Conservation (phyloP, 2,797 vertebrate genomes). For the Sebastes matsubarae region DNA sequence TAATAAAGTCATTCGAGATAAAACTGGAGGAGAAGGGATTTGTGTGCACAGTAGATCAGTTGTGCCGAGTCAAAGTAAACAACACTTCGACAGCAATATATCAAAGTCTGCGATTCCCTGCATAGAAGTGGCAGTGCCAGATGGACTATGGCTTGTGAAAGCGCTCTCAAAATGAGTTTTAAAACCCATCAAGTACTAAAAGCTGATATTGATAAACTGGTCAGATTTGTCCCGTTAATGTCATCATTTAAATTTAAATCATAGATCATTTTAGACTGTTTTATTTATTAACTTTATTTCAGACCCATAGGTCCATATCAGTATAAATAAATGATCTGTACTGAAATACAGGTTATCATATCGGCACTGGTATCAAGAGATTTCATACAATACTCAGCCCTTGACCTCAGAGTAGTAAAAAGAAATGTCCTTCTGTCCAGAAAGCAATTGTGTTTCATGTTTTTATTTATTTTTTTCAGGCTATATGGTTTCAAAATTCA, state of each 20-base stretch:
- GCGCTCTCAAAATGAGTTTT: no score
- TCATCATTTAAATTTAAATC: neutral
- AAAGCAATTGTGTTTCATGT: neutral
- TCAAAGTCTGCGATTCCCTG: no score
- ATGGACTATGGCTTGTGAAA: no score
- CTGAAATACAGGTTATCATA: neutral
- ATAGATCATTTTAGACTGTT: neutral
- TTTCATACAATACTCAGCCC: neutral
- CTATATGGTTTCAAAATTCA: conserved; percentile 97
- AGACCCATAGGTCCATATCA: no score
- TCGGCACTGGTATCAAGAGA: neutral
- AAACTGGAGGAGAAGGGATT: no score
- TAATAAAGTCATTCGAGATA: no score
- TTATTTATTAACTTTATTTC: no score
- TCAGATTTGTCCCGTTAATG: neutral
- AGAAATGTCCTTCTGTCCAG: neutral
- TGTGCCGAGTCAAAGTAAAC: no score
- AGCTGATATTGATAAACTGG: no score
- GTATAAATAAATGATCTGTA: neutral
- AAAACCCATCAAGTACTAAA: neutral
- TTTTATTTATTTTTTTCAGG: conserved; percentile 69
- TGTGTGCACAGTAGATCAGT: no score
- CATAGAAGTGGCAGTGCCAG: no score
- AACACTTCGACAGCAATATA: no score
- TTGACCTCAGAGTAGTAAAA: neutral